Evolutionary conservation across 1,140 invertebrate genomes (phyloP), one percentile per base, ranked within the genome.

Genomic region (Lasioglossum baleicum): DNA sequence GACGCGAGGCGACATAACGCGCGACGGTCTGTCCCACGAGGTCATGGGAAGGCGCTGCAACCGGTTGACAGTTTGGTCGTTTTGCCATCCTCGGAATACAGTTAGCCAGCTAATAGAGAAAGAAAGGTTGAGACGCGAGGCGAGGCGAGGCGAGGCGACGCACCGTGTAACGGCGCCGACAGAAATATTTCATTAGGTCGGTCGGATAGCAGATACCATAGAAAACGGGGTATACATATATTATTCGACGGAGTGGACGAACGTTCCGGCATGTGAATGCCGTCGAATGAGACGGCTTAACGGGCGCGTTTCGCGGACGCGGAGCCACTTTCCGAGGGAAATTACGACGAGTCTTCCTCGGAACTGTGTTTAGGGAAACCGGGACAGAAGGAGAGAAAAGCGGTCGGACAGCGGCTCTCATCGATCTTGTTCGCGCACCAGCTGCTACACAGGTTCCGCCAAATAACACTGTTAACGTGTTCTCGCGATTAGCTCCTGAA

Each of bases 131-230:
- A 6, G 20, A 8, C 15, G 60, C 7, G 31, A 15, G 80, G 61
- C 26, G 26, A 26, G 26, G 26, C 26, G 26, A 26, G 26, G 26
- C 26, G 26, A 26, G 26, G 26, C 26, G 26, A 26, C 26, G 26
- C 76, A 22, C 31, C 61, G 51, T 53, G 44, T 83, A 78, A 65
- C 64, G 75, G 63, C 58, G n/a, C 31, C 67, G 26, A 22, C 61
- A 40, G 74, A 81, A 83, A 86, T 87, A 83, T 81, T 81, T 87
- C 81, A 86, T 86, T 83, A 83, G 66, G 40, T 40, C 67, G 84
- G 69, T 44, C 74, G 44, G 63, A 70, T 71, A 69, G 74, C 58
- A 35, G 68, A 22, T 63, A 26, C 48, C 20, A 44, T 74, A 35
- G 58, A 26, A 79, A 86, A 79, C 53, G 42, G 58, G 17, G 63